phyloP scores from a whole-genome alignment of 2,888 invertebrate genomes.

The Malthinus flaveolus region DNA sequence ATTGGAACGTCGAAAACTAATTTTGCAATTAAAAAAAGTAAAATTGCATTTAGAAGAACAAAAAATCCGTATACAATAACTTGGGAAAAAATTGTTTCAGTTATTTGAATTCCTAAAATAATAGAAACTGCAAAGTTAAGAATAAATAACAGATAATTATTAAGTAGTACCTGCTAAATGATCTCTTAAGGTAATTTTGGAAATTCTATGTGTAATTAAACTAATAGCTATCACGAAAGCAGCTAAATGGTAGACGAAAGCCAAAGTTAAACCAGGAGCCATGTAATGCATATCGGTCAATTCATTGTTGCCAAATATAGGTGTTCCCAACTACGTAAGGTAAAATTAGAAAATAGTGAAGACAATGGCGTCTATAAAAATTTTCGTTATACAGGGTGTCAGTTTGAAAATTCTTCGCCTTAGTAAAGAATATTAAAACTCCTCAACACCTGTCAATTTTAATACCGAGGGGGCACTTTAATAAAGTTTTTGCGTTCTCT shows the following conservation, averaged over 20 bases:
- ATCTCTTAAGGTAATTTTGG: slow-evolving; percentile 21
- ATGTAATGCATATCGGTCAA: slow-evolving; percentile 26
- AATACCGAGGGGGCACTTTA: too few relatives aligned
- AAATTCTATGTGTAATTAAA: slow-evolving; percentile 20
- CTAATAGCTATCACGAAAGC: slow-evolving; percentile 25
- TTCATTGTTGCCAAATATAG: slow-evolving; percentile 22
- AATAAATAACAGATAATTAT: not conserved
- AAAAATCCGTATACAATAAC: slow-evolving; percentile 27
- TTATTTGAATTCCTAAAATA: slow-evolving; percentile 21
- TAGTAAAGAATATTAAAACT: too few relatives aligned
- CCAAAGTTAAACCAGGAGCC: slow-evolving; percentile 23
- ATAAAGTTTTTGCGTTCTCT: too few relatives aligned
- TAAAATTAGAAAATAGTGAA: not conserved
- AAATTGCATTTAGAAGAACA: slow-evolving; percentile 20
- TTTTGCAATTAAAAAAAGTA: slow-evolving; percentile 22
- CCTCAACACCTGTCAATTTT: too few relatives aligned
- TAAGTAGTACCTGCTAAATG: slow-evolving; percentile 26
- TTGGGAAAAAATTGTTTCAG: slow-evolving; percentile 27
- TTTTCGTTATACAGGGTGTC: too few relatives aligned
- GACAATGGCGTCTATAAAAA: too few relatives aligned
- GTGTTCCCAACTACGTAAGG: slow-evolving; percentile 18
- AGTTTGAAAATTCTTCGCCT: too few relatives aligned
- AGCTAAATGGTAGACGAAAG: slow-evolving; percentile 26
- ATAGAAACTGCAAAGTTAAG: not conserved
- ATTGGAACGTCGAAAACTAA: slow-evolving; percentile 19